Evolutionary conservation across 1,140 invertebrate species (phyloP).

Genomic region (Zaprionus africanus): DNA sequence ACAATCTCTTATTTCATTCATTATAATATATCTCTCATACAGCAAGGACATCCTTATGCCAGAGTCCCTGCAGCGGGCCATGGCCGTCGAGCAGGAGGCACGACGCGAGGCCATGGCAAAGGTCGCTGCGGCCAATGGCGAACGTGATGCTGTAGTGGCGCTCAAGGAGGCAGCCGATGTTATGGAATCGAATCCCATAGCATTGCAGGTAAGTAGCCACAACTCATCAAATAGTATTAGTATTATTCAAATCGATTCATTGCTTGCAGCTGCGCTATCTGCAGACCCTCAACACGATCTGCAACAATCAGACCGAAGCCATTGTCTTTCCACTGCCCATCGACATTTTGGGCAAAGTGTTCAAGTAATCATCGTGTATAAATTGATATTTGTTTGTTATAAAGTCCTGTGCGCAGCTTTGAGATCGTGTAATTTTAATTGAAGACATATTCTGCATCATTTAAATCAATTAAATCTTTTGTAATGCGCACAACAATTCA

Average conservation of each 20-base stretch:
- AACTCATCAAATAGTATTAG: too few relatives aligned
- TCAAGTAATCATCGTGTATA: slow-evolving; percentile 45
- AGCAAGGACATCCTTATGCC: slow-evolving; percentile 96
- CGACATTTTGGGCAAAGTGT: slow-evolving; percentile 50
- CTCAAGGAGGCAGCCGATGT: slow-evolving; percentile 96
- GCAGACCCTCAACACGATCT: slow-evolving; percentile 93
- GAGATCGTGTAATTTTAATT: neutral
- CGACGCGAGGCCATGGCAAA: slow-evolving; percentile 90
- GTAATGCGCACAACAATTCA: slow-evolving; percentile 44
- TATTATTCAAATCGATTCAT: neutral
- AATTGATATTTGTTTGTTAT: neutral
- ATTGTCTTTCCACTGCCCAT: slow-evolving; percentile 67
- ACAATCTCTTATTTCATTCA: neutral
- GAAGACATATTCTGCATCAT: slow-evolving; percentile 31
- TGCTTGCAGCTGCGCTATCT: slow-evolving; percentile 46
- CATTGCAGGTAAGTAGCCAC: slow-evolving; percentile 85
- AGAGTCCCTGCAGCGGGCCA: slow-evolving; percentile 91
- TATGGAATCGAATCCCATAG: slow-evolving; percentile 92
- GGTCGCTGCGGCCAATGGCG: slow-evolving; percentile 91
- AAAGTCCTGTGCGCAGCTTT: neutral
- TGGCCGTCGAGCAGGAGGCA: slow-evolving; percentile 95
- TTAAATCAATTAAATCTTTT: slow-evolving; percentile 57
- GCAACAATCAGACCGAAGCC: slow-evolving; percentile 77
- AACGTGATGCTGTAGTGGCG: slow-evolving; percentile 93
- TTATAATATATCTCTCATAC: slow-evolving; percentile 7